Base-by-base conservation (phyloP, 2,888 invertebrate species). In the Mimas tiliae region DNA sequence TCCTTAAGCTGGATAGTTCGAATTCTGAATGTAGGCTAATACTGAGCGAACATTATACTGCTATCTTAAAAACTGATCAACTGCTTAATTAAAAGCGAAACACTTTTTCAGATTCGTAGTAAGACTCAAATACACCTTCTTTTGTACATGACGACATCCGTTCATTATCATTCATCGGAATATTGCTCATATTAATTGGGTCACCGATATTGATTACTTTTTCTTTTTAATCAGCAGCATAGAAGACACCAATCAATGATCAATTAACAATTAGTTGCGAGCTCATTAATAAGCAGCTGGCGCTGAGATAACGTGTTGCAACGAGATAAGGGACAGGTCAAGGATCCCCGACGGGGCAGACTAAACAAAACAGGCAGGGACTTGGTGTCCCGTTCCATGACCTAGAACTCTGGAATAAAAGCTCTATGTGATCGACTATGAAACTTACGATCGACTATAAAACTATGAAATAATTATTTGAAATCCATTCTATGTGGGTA, bases 311-410 rank as follows among this genome's bases (percentile, higher is more conserved):
- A 27, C 51, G 53, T 63, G 66, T 62, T 70, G 70, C 69, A 68
- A 65, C 51, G 27, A 16, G 67, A 62, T 66, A 58, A 38, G 65
- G 9, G 38, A 52, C 51, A 47, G 71, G 69, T 71, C 68, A 71
- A 64, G 69, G 70, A 65, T 64, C 58, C 19, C 34, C 58, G 47
- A 34, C 51, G 67, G 64, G 50, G 16, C 58, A 71, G 71, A 69
- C 69, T 62, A 66, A 69, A 71, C 67, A 69, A 63, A 11, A 51
- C 55, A 55, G 62, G 52, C 53, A 50, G 34, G 52, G 7, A 62
- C 48, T 66, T 19, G 19, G 38, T 0, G n/a, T 9, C 21, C 14
- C 33, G 34, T 14, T 12, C 6, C 0, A 2, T 14, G 19, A 16
- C n/a, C 38, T 12, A 14, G 3, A 34, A 33, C 19, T 12, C 14